Base-by-base conservation (phyloP, 2,888 invertebrate genomes). In the Eulithis testata region DNA sequence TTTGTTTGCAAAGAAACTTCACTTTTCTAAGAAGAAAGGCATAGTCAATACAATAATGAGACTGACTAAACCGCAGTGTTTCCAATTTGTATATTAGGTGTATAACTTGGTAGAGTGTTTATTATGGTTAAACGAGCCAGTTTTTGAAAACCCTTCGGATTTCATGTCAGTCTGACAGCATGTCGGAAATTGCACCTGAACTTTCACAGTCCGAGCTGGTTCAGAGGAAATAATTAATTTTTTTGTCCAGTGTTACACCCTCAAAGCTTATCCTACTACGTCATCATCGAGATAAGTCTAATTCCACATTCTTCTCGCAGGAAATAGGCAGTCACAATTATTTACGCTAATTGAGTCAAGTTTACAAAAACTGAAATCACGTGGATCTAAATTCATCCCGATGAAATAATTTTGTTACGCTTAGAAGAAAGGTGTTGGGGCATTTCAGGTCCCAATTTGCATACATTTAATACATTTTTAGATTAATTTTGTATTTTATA, bases 251-350 rank as follows among this genome's bases (percentile, higher is more conserved):
- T 47, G 21, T 27, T 47, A 50, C 12, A 45, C 9, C 14, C 37
- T 65, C 65, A 12, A 43, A 52, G 60, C 6, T 50, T n/a, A 44
- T 37, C 11, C 14, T 12, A 52, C 54, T 50, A 70, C 66, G 66
- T 63, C 64, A 61, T 47, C 52, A 55, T 50, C 49, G 45, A 78
- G 74, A 76, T 82, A 69, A 72, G 75, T 57, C 71, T 75, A 79
- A 76, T 73, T 72, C 75, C 76, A 76, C 74, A 78, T 77, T 72
- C 73, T 54, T 66, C 58, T 9, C 49, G 4, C 66, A 78, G 82
- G 83, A 84, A 83, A 74, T 73, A 67, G 73, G 70, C 72, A 76
- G 81, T 84, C 80, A 79, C 73, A 79, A 77, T 77, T 76, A 79
- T 78, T 75, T 78, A 77, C 73, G 77, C 73, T 74, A 79, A 79